Evolutionary conservation across 2,113 vertebrate species (phyloP).

Genomic region (Embiotoca jacksoni): DNA sequence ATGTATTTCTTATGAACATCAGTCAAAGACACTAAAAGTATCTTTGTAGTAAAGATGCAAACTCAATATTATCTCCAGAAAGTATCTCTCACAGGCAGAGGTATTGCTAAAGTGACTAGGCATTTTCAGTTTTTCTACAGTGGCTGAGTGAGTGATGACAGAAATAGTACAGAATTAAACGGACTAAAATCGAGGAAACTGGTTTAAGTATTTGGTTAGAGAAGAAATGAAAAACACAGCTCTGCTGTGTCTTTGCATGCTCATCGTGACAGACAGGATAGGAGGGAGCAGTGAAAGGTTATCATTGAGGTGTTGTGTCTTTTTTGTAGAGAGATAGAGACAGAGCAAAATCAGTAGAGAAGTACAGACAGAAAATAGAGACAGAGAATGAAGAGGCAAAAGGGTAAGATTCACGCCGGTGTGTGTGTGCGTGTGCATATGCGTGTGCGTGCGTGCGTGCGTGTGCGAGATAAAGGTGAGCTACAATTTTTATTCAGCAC

Average conservation of each 20-base stretch:
- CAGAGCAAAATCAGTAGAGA: conserved; percentile 13
- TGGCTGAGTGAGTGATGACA: not conserved
- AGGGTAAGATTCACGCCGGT: conserved; percentile 18
- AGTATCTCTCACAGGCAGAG: not conserved
- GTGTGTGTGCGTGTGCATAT: not conserved
- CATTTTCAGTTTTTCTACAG: not conserved
- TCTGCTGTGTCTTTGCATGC: not conserved
- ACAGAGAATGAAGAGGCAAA: conserved; percentile 20
- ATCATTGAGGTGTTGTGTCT: conserved; percentile 31
- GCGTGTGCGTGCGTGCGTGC: conserved; percentile 5
- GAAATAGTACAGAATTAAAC: not conserved
- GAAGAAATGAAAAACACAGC: not conserved
- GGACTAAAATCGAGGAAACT: not conserved
- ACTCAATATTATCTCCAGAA: not conserved
- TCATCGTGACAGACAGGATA: not conserved
- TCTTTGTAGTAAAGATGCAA: not conserved
- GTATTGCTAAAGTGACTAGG: not conserved
- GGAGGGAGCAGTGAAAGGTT: conserved; percentile 24
- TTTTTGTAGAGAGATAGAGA: conserved; percentile 23
- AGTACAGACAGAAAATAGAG: conserved; percentile 9
- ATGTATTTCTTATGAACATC: not conserved
- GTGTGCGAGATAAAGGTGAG: conserved; percentile 7
- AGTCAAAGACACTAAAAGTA: not conserved
- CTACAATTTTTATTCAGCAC: not conserved
- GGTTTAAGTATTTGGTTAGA: not conserved